Percentiles rank a stretch among this genome's conserved stretches.
Evolutionary conservation across 2,113 vertebrate genomes (phyloP).

Genomic region (Corvus cornix): DNA sequence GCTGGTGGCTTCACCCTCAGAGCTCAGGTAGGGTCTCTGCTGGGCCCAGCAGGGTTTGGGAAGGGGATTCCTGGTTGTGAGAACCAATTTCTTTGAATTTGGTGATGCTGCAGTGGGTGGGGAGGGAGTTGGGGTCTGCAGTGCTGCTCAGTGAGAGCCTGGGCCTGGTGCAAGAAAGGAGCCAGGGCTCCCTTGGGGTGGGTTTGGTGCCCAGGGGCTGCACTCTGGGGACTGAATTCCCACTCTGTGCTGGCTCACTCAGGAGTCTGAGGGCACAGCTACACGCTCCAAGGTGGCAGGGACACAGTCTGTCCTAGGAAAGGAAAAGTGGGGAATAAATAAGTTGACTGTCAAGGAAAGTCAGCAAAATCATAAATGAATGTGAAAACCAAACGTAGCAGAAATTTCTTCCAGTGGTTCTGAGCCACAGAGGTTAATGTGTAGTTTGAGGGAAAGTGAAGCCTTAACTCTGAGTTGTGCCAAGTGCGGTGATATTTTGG

Average conservation of each 20-base stretch:
- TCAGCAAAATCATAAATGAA: neutral
- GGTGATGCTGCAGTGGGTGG: neutral
- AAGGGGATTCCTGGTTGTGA: neutral
- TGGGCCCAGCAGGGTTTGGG: neutral
- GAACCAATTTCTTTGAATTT: neutral
- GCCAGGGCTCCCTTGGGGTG: neutral
- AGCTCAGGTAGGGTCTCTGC: neutral
- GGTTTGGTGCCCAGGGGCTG: neutral
- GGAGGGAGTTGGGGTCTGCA: neutral
- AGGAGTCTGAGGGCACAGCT: neutral
- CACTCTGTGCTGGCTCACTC: accelerated
- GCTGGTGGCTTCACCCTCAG: accelerated
- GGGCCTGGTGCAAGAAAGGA: neutral
- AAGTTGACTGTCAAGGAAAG: neutral
- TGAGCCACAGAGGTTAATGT: neutral
- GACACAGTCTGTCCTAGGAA: neutral
- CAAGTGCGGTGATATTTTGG: neutral
- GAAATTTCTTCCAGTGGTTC: neutral
- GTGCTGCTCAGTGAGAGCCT: neutral
- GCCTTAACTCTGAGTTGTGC: neutral
- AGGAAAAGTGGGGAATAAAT: neutral
- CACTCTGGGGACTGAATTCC: accelerated
- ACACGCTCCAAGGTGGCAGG: neutral
- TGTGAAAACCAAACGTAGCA: accelerated
- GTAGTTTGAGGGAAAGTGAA: neutral